Conservation (phyloP, 2,113 vertebrate species). For the Danionella cerebrum region DNA sequence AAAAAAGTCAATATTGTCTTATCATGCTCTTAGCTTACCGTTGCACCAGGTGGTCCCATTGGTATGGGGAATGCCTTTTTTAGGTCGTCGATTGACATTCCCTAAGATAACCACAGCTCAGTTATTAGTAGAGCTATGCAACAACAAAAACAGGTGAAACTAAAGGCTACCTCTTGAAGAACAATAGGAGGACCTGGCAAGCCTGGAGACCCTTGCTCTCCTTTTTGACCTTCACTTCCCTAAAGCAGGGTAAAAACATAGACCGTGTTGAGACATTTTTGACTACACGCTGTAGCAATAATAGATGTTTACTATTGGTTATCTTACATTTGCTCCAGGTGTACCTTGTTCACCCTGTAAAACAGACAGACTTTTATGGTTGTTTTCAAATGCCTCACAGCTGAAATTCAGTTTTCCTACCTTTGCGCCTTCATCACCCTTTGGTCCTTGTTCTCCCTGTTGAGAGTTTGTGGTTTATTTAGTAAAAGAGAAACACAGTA, state of each 20-base stretch:
- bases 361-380: background rate
- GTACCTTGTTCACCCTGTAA: constrained; percentile 62
- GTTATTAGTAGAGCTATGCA: background rate
- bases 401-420: constrained; percentile 27
- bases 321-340: constrained; percentile 55
- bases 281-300: no score
- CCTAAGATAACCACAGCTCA: constrained; percentile 39
- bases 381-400: background rate
- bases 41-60: constrained; percentile 63
- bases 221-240: constrained; percentile 64
- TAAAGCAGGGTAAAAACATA: constrained; percentile 19
- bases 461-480: background rate
- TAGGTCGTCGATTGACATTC: constrained; percentile 55
- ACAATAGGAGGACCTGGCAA: constrained; percentile 60
- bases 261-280: no score
- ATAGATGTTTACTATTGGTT: background rate
- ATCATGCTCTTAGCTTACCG: constrained; percentile 49
- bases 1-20: no score
- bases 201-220: constrained; percentile 63
- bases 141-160: background rate
- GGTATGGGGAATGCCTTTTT: constrained; percentile 59
- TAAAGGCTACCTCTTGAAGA: constrained; percentile 51
- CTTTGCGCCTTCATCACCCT: constrained; percentile 59
- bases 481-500: no score
- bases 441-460: constrained; percentile 59